phyloP scores from a whole-genome alignment of 2,113 vertebrate species.

The Corvus cornix region DNA sequence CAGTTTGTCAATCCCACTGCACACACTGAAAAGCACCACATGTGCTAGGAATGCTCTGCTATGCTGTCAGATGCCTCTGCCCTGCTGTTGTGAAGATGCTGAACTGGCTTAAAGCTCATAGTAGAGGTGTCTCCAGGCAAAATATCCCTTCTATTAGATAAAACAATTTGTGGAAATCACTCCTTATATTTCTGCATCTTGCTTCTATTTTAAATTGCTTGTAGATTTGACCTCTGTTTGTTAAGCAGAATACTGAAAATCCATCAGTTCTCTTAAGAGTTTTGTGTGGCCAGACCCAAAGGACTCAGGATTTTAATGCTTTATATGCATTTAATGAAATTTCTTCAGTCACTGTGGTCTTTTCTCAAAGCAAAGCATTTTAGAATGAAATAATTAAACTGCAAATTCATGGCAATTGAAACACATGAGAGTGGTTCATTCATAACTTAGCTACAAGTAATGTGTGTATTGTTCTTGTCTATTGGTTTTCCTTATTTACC shows the following conservation, averaged over 20 bases:
- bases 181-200: not conserved
- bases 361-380: not conserved
- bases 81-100: not conserved
- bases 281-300: not conserved
- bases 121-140: not conserved
- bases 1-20: not conserved
- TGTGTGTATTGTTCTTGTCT: not conserved
- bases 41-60: not conserved
- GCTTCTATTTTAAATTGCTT: not conserved
- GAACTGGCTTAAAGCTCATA: not conserved
- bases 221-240: not conserved
- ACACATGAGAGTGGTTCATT: not conserved
- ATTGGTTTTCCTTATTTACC: slow-evolving; percentile 4
- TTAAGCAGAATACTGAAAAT: not conserved
- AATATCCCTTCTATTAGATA: not conserved
- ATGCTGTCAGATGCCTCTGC: not conserved
- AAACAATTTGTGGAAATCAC: not conserved
- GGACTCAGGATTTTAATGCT: not conserved
- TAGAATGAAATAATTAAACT: not conserved
- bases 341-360: not conserved
- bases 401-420: not conserved
- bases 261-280: not conserved
- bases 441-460: not conserved
- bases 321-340: not conserved
- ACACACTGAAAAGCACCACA: not conserved